These are phyloP conservation scores for Enteromius radiatus DNA, from an alignment of 2,797 vertebrate genomes.

Conservation along the genomic window DNA sequence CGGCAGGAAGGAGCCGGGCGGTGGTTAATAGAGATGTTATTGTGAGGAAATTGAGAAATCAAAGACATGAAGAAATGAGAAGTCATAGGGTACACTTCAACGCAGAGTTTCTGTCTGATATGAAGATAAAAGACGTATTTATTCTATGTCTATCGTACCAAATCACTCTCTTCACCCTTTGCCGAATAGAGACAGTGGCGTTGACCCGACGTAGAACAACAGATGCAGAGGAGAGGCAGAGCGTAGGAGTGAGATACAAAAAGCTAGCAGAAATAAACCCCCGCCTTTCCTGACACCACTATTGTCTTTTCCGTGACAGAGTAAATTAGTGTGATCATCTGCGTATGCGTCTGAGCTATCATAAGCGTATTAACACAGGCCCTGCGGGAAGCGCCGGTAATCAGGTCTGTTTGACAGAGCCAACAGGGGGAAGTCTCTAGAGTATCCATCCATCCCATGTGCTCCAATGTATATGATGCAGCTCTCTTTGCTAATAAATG, in stretches of 20 bases:
- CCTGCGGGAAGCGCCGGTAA: constrained; percentile 48
- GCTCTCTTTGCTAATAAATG: neutral
- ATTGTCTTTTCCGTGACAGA: constrained; percentile 59
- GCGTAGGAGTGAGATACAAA: constrained; percentile 16
- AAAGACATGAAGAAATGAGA: constrained; percentile 22
- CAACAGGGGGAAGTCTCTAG: constrained; percentile 44
- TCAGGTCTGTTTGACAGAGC: constrained; percentile 58
- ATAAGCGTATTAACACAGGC: constrained; percentile 55
- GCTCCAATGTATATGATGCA: constrained; percentile 21
- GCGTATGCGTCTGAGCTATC: constrained; percentile 58
- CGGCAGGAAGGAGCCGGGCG: neutral
- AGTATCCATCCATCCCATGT: constrained; percentile 43
- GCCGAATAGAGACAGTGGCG: neutral
- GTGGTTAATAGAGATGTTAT: constrained; percentile 6
- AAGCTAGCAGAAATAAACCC: constrained; percentile 28
- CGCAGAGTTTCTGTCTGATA: constrained; percentile 5
- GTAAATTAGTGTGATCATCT: constrained; percentile 64
- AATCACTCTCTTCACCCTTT: neutral
- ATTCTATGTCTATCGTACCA: neutral
- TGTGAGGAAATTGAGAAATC: constrained; percentile 4
- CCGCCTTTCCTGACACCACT: constrained; percentile 43
- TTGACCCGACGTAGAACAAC: constrained; percentile 12
- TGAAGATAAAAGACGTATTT: constrained; percentile 23
- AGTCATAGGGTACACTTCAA: neutral
- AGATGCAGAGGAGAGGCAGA: constrained; percentile 18